Base-by-base conservation (phyloP, 1,140 invertebrate species). In the Aleiodes sp. region DNA sequence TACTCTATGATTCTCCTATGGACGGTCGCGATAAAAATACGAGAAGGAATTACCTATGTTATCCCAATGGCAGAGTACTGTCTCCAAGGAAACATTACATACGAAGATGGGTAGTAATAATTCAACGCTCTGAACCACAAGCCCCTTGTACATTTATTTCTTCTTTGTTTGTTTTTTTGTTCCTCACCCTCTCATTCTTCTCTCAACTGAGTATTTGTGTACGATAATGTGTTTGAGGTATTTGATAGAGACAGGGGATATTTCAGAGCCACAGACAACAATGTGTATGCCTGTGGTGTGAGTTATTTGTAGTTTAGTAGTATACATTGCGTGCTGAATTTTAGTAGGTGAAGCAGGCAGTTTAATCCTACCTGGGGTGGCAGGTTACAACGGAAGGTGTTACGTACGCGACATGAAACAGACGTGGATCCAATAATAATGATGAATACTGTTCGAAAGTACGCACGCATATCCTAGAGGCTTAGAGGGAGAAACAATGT, bases 351-450 rank as follows among this genome's bases (percentile, higher is more conserved):
- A 52, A 52, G 10, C 9, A 21, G 9, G 21, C 4, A 52, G 21
- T 24, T 52, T 24, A 52, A 52, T 43, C 39, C 39, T 1, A 43
- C 7, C 39, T 43, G 39, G 3, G 39, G 39, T 43, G 39, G 14
- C 39, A 12, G 39, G 39, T 1, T 43, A 16, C 39, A 43, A 24
- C 26, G 46, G 26, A 52, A 52, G 46, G 19, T 43, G 39, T 43
- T n/a, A 43, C 39, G 19, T n/a, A 16, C 19, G 39, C 39, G 12
- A 43, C 39, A 16, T 43, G 39, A 43, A 43, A 43, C 39, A 43
- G 39, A 43, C 46, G 46, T 21, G 21, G 19, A 52, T 52, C 46
- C 46, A 52, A 52, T 52, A 52, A 52, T 52, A 52, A 52, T 24
- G 46, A 52, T 21, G 19, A 52, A 52, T 52, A 24, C 14, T n/a